Conservation (phyloP, 2,113 vertebrate genomes). For the Oncorhynchus nerka region DNA sequence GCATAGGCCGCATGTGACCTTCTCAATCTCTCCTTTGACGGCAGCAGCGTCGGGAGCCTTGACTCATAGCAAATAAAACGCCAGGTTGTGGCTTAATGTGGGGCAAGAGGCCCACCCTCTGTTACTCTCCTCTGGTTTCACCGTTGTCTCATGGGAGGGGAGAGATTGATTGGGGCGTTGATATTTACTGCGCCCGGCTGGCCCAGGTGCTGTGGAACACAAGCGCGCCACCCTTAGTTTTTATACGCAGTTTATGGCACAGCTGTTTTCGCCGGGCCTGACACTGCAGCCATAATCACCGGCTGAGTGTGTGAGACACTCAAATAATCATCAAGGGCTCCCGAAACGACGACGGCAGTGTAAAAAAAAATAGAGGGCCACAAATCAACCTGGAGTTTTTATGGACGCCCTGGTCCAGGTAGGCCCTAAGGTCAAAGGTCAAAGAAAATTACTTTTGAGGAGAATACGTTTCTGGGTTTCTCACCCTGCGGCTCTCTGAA, state of each 20-base stretch:
- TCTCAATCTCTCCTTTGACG: constrained; percentile 34
- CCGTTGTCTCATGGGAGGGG: constrained; percentile 42
- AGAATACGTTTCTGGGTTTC: constrained; percentile 37
- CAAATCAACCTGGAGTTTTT: constrained; percentile 24
- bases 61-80: constrained; percentile 42
- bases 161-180: constrained; percentile 54
- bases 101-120: constrained; percentile 19
- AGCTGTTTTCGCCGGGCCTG: constrained; percentile 68
- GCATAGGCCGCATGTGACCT: constrained; percentile 50
- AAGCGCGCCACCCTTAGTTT: constrained; percentile 65
- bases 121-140: constrained; percentile 45
- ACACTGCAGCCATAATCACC: constrained; percentile 61
- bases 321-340: constrained; percentile 64
- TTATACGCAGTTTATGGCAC: constrained; percentile 71
- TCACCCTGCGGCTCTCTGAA: constrained; percentile 30
- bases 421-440: constrained; percentile 36
- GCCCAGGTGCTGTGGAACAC: constrained; percentile 68
- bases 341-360: constrained; percentile 38
- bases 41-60: constrained; percentile 21
- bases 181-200: constrained; percentile 70
- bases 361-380: constrained; percentile 19
- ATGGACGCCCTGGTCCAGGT: constrained; percentile 17
- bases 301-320: constrained; percentile 39
- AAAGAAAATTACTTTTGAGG: constrained; percentile 3
- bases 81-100: constrained; percentile 42